Base-by-base conservation (phyloP, 1,140 invertebrate species). In the Dendrolimus kikuchii region DNA sequence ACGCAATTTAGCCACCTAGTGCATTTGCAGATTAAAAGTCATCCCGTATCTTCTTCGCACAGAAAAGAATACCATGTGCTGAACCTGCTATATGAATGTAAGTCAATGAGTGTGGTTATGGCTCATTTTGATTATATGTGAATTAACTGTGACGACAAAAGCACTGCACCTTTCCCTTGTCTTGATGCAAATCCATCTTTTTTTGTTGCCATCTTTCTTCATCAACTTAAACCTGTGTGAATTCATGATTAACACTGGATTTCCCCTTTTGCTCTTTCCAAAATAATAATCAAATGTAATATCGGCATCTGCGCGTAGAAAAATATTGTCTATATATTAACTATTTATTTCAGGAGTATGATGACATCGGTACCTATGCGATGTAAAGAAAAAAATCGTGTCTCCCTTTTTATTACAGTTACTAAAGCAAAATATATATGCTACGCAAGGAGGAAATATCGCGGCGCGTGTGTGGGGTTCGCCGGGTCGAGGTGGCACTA, bases 131-230 rank as follows among this genome's bases (percentile, higher is more conserved):
- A 67, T 36, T 6, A 73, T 57, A 5, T 38, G 42, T 4, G 66
- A 55, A 41, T 63, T 42, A 5, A 58, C 40, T 0, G 70, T 68
- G 43, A 75, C 54, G 6, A 62, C 58, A 40, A 69, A 73, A 10
- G 72, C 61, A 10, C 62, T 67, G 46, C 72, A 75, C 23, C 52
- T 42, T 8, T 60, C 40, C 8, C 53, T 58, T 0, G 66, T 65
- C 48, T 71, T 71, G 46, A 68, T 71, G 23, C 72, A 75, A 4
- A 64, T 52, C 70, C 72, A 75, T 5, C 70, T 23, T 40, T 56
- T 49, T 40, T 49, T 58, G 4, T 37, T 40, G n/a, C 61, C 62
- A 5, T 40, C 47, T 7, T 37, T 52, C 52, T 61, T 68, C 50
- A 60, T 62, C n/a, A 65, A 53, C 41, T 67, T 72, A 41, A 57